phyloP scores from a whole-genome alignment of 2,888 invertebrate genomes.

The Invenusta paracnida region DNA sequence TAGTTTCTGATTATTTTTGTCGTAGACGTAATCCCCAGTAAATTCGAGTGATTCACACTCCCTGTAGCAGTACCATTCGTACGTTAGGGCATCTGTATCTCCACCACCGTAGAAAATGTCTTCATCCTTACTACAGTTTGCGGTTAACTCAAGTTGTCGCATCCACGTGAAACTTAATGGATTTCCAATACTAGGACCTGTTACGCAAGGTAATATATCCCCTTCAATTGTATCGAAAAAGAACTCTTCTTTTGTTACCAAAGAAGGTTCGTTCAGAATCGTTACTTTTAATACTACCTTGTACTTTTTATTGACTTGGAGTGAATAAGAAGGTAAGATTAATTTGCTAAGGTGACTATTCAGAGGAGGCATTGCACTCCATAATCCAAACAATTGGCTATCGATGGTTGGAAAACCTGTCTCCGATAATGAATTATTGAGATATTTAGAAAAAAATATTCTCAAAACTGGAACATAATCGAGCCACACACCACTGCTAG shows the following conservation, averaged over 20 bases:
- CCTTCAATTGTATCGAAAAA: neutral
- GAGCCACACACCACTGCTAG: neutral
- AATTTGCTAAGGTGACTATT: neutral
- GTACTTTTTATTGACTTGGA: neutral
- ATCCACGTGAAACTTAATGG: neutral
- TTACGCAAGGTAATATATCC: neutral
- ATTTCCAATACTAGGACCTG: neutral
- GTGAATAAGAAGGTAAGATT: neutral
- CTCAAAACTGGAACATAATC: neutral
- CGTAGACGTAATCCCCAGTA: neutral
- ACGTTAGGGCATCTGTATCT: neutral
- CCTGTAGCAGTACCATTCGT: neutral
- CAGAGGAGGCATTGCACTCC: neutral
- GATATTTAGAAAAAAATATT: neutral
- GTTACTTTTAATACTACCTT: neutral
- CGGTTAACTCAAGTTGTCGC: neutral
- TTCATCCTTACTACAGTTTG: neutral
- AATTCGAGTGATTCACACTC: neutral
- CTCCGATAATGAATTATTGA: neutral
- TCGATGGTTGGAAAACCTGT: neutral
- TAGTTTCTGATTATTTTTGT: neutral
- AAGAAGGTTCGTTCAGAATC: neutral
- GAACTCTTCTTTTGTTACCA: neutral
- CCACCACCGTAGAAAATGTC: neutral
- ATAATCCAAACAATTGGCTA: neutral